phyloP scores from a whole-genome alignment of 2,113 vertebrate genomes.

The Peucedramus taeniatus region DNA sequence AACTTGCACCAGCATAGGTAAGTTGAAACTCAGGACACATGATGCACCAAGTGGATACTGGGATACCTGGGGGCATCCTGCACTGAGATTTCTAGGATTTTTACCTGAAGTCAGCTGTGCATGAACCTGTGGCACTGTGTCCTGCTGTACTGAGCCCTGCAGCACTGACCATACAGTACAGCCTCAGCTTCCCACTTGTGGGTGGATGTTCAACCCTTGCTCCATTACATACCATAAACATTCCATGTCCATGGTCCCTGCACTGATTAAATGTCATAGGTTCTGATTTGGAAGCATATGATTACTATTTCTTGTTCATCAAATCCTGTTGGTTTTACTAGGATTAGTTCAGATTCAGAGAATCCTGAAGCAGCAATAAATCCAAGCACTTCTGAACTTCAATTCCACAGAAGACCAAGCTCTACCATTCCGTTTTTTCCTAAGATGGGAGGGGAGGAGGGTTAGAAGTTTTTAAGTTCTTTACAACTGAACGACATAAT shows the following conservation, averaged over 20 bases:
- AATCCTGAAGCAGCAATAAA: not conserved
- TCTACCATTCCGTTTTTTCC: not conserved
- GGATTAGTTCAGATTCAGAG: not conserved
- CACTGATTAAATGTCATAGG: not conserved
- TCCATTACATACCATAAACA: not conserved
- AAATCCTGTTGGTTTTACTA: not conserved
- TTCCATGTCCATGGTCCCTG: not conserved
- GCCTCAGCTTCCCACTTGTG: not conserved
- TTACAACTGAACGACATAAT: not conserved
- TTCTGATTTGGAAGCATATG: not conserved
- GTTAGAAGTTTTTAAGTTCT: not conserved
- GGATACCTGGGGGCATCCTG: not conserved
- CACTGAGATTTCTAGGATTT: not conserved
- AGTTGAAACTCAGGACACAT: not conserved
- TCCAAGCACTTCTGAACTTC: not conserved
- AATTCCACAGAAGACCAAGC: not conserved
- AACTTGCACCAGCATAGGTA: not conserved
- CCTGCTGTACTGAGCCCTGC: not conserved
- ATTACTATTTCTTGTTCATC: not conserved
- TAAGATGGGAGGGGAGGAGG: accelerated
- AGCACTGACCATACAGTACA: not conserved
- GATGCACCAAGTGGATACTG: not conserved
- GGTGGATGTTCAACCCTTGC: not conserved
- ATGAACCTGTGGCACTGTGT: not conserved
- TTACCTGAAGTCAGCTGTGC: not conserved